These are phyloP conservation scores for Apotomis betuletana DNA, from an alignment of 2,888 invertebrate genomes.

Conservation along the genomic window DNA sequence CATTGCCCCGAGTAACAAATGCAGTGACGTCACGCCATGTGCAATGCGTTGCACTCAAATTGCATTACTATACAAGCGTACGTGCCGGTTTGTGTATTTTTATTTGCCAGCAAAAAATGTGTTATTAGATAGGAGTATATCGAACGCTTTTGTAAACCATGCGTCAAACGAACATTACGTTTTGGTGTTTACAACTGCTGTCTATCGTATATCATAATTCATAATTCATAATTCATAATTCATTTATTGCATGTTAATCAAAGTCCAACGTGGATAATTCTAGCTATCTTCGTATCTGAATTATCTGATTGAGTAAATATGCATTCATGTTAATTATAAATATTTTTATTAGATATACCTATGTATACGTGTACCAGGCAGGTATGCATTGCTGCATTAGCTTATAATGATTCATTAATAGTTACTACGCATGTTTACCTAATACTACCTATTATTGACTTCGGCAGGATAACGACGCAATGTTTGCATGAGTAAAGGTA, in stretches of 20 bases:
- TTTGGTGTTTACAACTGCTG: background rate
- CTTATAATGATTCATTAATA: slow-evolving; percentile 20
- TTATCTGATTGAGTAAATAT: slow-evolving; percentile 23
- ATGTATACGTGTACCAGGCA: background rate
- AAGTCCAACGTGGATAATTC: background rate
- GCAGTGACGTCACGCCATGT: slow-evolving; percentile 74
- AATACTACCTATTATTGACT: slow-evolving; percentile 15
- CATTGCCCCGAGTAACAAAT: slow-evolving; percentile 75
- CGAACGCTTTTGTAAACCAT: background rate
- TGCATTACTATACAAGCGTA: slow-evolving; percentile 56
- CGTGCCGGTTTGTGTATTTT: slow-evolving; percentile 35
- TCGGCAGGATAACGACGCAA: slow-evolving; percentile 1
- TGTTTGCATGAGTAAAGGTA: background rate
- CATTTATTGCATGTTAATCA: too few relatives aligned
- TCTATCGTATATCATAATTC: slow-evolving; percentile 28
- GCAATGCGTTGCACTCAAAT: slow-evolving; percentile 71
- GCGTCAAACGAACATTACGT: background rate
- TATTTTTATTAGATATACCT: slow-evolving; percentile 3
- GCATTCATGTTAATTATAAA: slow-evolving; percentile 9
- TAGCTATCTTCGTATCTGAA: slow-evolving; percentile 10
- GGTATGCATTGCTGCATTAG: too few relatives aligned
- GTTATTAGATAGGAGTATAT: slow-evolving; percentile 1
- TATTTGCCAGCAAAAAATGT: slow-evolving; percentile 26
- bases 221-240: too few relatives aligned
- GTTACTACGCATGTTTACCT: slow-evolving; percentile 4